Evolutionary conservation across 2,888 invertebrate species (phyloP), one percentile per base, ranked within the genome.

Genomic region (Hirtodrosophila confusa): DNA sequence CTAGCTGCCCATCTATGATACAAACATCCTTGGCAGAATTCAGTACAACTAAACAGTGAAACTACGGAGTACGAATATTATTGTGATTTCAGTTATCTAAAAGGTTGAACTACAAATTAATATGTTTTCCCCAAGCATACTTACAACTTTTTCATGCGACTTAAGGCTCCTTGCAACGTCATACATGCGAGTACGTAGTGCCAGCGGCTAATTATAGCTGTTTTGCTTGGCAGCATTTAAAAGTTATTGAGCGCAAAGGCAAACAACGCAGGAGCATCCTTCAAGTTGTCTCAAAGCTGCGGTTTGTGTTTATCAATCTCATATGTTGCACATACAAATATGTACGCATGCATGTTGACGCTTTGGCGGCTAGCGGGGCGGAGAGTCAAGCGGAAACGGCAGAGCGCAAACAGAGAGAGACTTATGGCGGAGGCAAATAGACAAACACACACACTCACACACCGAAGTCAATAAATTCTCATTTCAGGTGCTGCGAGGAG

Each of bases 391-490:
- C 56, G 67, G 61, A 69, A 69, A 58, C 24, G 64, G 50, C 44
- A 47, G 36, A 51, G 27, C 50, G 48, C 61, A 73, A 73, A 60
- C 78, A 68, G 43, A 61, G 72, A 61, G 72, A 61, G 62, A 69
- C 75, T 71, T 69, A 74, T 66, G 66, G 51, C 50, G 12, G 55
- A 37, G 48, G 45, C 48, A 76, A 60, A 62, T 58, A 67, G 47
- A 43, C 50, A 62, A 41, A 37, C 44, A 48, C 27, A 44, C 39
- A 43, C 41, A 43, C 39, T 47, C 37, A 36, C 24, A 35, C 53
- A 53, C 29, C 10, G 64, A 68, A 86, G 88, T 88, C 84, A 80
- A 88, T 84, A 88, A 83, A 84, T 84, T 84, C 67, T 86, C 84
- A 88, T 84, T 84, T 88, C 67, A 68, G 65, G 65, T 44, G 62